Base-by-base conservation (phyloP, 1,140 invertebrate genomes). In the Cotesia vestalis region DNA sequence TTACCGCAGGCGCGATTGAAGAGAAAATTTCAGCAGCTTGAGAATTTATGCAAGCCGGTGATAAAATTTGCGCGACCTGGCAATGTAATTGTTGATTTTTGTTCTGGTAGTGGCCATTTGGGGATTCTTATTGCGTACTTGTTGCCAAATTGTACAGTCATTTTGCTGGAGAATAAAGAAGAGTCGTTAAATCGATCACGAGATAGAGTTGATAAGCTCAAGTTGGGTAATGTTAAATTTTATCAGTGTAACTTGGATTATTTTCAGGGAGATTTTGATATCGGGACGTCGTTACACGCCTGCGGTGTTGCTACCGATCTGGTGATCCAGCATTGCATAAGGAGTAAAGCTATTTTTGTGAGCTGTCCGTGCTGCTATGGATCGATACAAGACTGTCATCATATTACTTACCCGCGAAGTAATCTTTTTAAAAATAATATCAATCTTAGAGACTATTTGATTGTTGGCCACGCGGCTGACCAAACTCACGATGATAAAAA, bases 331-430 rank as follows among this genome's bases (percentile, higher is more conserved):
- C 93, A 93, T 76, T 98, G 96, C 82, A 88, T 94, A 2, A 81
- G 89, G 27, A 89, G 89, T 12, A 88, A 89, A 63, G 96, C 96
- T 0, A 89, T 91, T 70, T 97, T 98, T 89, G 92, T 97, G 3
- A 90, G 95, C 68, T 97, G 95, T 84, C 96, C 96, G 1, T 99
- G 97, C 83, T 99, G 96, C 83, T 98, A 98, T 85, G 97, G 97
- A 4, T 92, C 92, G 2, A 89, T 98, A 53, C 91, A 93, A 77
- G 89, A 89, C 77, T 89, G 92, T 78, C 86, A 95, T 84, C 90
- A 92, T 80, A 83, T 94, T 14, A 84, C 86, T 1, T 97, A 98
- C 86, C 93, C 92, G 0, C 85, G 92, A 73, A 94, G 94, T 84
- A 75, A 83, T 38, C 78, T 83, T 64, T 92, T 92, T 72, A 83